Base-by-base conservation (phyloP, 2,888 invertebrate species). In the Dryobota labecula region DNA sequence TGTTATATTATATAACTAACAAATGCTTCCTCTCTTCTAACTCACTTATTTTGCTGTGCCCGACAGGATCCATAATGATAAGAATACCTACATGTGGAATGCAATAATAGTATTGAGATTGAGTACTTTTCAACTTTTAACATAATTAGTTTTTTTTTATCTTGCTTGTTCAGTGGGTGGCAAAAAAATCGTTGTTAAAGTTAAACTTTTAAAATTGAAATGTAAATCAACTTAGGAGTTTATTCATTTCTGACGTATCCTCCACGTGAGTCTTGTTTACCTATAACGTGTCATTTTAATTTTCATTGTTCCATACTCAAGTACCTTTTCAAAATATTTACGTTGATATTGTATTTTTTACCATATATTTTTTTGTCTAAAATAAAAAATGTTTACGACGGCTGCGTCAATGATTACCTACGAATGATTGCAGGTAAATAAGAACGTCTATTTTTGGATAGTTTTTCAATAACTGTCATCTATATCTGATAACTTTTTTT, bases 341-440 rank as follows among this genome's bases (percentile, higher is more conserved):
- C 11, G 15, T n/a, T 33, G 27, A 36, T 24, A 33, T 45, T 47
- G 15, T 38, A n/a, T 20, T 24, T 27, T 49, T n/a, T 8, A 11
- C 20, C 15, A 27, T 33, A n/a, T 20, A n/a, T n/a, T 41, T 43
- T 58, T 27, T 20, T 43, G 1, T 13, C 1, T 43, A n/a, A 9
- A n/a, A n/a, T 43, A 15, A 8, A 60, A 20, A 82, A 75, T 81
- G 83, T 87, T 85, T 60, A 24, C 43, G 7, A 76, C 30, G 11
- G 1, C 84, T 81, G 74, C 18, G 2, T 63, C 58, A 58, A 62
- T 67, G 53, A 70, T 71, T 67, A 69, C 43, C 5, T n/a, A 27
- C 2, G 58, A 65, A 62, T 56, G 58, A 68, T 73, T 72, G 15
- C 51, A 41, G 45, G n/a, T 43, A 60, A 47, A 13, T 43, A 8